Percentiles rank a stretch among this genome's conserved stretches.
Evolutionary conservation across 1,140 invertebrate species (phyloP).

Genomic region (Bombus cullumanus): DNA sequence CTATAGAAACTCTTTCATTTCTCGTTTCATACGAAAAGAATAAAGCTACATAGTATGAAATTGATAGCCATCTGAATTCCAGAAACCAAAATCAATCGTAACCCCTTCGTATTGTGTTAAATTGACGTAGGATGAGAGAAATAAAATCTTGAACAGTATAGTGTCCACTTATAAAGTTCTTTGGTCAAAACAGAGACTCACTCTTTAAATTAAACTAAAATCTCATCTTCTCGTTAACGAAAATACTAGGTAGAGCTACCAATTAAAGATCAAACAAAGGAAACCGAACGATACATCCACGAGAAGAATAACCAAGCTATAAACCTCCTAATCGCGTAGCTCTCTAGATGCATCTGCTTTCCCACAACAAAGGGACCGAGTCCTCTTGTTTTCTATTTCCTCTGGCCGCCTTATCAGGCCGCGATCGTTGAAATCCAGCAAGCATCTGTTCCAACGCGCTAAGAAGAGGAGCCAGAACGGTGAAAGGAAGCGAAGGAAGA

Average conservation of each 20-base stretch:
- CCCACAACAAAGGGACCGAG: conserved; percentile 18
- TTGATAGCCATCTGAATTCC: too few species aligned
- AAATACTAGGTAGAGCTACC: not conserved
- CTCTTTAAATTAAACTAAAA: not conserved
- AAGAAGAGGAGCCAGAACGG: not conserved
- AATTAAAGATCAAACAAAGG: conserved; percentile 16
- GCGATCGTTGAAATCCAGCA: conserved; percentile 49
- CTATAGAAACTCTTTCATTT: too few species aligned
- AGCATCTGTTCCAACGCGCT: conserved; percentile 44
- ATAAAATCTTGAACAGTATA: too few species aligned
- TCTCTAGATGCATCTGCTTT: conserved; percentile 40
- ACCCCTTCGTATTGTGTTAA: too few species aligned
- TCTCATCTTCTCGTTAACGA: not conserved
- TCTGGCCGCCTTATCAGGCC: conserved; percentile 38
- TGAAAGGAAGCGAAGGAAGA: conserved; percentile 36
- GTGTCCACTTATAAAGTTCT: not conserved
- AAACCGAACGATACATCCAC: not conserved
- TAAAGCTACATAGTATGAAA: too few species aligned
- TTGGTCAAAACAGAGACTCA: not conserved
- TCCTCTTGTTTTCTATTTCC: conserved; percentile 51
- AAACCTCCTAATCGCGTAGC: conserved; percentile 19
- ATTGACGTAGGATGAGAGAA: too few species aligned
- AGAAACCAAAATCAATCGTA: too few species aligned
- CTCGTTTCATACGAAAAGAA: too few species aligned
- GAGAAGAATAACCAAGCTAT: not conserved